phyloP scores from a whole-genome alignment of 2,113 vertebrate species.

The Gasterosteus nipponicus region DNA sequence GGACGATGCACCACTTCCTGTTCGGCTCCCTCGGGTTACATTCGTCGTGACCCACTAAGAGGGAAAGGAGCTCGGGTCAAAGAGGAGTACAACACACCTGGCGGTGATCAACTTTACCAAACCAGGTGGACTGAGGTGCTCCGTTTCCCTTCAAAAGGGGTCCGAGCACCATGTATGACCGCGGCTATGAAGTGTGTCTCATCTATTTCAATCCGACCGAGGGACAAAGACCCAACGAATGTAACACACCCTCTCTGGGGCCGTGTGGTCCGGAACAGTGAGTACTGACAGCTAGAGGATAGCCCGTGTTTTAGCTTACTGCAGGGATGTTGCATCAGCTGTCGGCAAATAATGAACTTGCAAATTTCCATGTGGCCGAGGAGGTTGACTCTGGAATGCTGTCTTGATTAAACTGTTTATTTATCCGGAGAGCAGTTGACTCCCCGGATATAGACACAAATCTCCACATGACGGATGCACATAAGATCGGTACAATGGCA shows the following conservation, averaged over 20 bases:
- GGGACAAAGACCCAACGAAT: constrained; percentile 38
- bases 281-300: background rate
- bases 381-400: background rate
- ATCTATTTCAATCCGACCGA: constrained; percentile 59
- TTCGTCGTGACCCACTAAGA: background rate
- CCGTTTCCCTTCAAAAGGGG: constrained; percentile 30
- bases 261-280: background rate
- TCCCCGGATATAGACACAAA: background rate
- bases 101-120: background rate
- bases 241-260: constrained; percentile 41
- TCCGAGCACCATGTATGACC: constrained; percentile 16
- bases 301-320: background rate
- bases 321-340: background rate
- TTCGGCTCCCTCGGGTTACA: constrained; percentile 5
- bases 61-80: constrained; percentile 1
- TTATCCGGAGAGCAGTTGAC: background rate
- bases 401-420: background rate
- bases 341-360: background rate
- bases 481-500: background rate
- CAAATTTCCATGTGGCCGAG: background rate
- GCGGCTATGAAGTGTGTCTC: constrained; percentile 44
- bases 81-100: background rate
- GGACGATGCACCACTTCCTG: background rate
- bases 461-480: constrained; percentile 20
- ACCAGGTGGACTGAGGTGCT: constrained; percentile 17